Conservation (phyloP, 2,797 vertebrate genomes). For the Mormyrus hasselquistii region DNA sequence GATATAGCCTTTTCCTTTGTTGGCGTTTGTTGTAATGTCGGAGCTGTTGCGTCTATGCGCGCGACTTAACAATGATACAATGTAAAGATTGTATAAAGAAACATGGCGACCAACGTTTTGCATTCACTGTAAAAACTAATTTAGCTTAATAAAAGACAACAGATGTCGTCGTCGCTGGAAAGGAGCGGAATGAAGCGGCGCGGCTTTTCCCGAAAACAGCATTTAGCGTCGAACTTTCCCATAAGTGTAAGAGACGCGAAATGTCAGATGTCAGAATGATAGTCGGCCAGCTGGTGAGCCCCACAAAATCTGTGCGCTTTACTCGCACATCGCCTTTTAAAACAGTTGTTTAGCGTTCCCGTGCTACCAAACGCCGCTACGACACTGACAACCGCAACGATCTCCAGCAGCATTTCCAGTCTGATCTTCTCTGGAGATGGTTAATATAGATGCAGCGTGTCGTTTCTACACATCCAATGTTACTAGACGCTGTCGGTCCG, state of each 20-base stretch:
- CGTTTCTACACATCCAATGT: not conserved
- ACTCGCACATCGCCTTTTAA: not conserved
- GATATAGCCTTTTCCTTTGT: not conserved
- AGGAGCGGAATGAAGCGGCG: not conserved
- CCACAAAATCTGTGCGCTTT: not conserved
- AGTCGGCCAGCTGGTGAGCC: not conserved
- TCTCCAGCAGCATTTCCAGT: not conserved
- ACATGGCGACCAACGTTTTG: conserved; percentile 29
- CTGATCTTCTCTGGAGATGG: not conserved
- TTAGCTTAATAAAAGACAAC: not conserved
- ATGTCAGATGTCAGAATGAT: not conserved
- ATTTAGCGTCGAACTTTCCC: not conserved
- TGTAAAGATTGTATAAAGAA: conserved; percentile 17
- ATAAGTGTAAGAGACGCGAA: not conserved
- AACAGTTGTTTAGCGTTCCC: not conserved
- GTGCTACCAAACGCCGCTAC: not conserved
- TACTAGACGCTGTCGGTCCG: not conserved
- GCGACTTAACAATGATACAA: conserved; percentile 8
- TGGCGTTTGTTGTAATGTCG: not conserved
- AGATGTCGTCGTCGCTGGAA: not conserved
- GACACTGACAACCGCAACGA: not conserved
- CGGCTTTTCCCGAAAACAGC: not conserved
- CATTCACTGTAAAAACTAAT: not conserved
- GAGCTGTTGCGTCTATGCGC: not conserved
- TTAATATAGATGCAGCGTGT: not conserved